Conservation (phyloP, 2,797 vertebrate species). For the Tarsius wallacei region DNA sequence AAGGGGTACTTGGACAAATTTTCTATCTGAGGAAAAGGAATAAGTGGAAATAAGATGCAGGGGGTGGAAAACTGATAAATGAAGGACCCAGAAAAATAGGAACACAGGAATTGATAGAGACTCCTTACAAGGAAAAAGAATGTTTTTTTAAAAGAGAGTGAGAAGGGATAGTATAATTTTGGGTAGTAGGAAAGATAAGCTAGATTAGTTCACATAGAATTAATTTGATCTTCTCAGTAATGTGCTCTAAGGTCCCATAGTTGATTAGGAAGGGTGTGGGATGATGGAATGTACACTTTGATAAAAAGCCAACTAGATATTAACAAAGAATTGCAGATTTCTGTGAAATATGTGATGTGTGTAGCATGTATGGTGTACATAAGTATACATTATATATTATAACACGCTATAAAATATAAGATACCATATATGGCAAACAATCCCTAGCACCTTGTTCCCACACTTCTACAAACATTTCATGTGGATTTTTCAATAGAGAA, state of each 20-base stretch:
- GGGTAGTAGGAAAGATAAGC: background rate
- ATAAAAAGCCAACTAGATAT: background rate
- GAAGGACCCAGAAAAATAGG: background rate
- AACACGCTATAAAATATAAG: background rate
- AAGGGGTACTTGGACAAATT: background rate
- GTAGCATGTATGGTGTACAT: background rate
- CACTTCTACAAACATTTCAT: background rate
- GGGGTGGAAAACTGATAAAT: background rate
- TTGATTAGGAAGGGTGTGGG: background rate
- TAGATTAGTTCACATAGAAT: background rate
- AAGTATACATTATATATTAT: background rate
- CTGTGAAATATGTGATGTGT: background rate
- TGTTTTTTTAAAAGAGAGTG: background rate
- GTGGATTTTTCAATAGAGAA: background rate
- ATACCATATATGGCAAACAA: background rate
- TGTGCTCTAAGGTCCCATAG: background rate
- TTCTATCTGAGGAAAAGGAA: background rate
- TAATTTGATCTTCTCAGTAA: background rate
- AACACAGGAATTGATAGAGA: background rate
- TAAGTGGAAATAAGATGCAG: background rate
- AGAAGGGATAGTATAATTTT: background rate
- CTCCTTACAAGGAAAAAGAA: background rate
- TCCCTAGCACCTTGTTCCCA: background rate
- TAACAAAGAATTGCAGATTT: background rate
- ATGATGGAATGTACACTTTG: background rate